These are phyloP conservation scores for Cheilosia pagana DNA, from an alignment of 2,888 invertebrate species.

Conservation along the genomic window DNA sequence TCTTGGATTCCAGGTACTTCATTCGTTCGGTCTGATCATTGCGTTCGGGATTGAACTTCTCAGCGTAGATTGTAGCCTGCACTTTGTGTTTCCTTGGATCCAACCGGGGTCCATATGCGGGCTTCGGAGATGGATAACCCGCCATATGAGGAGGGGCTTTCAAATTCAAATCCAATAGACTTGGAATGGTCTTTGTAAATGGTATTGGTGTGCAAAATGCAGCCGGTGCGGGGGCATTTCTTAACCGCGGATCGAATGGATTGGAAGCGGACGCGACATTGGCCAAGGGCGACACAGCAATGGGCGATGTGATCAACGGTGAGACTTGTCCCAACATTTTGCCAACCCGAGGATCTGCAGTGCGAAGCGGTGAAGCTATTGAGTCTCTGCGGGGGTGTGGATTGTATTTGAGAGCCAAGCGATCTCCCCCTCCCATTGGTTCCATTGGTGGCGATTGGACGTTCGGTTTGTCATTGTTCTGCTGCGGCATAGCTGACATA, in stretches of 20 bases:
- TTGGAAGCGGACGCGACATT: slow-evolving; percentile 76
- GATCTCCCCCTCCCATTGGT: slow-evolving; percentile 39
- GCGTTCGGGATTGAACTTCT: slow-evolving; percentile 77
- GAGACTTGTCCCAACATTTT: slow-evolving; percentile 15
- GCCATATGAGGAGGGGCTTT: background rate
- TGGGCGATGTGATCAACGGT: slow-evolving; percentile 11
- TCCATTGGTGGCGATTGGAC: slow-evolving; percentile 12
- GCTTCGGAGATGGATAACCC: background rate
- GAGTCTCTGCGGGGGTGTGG: slow-evolving; percentile 81
- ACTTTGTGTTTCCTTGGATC: slow-evolving; percentile 50
- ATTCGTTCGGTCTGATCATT: slow-evolving; percentile 78
- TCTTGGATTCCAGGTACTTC: slow-evolving; percentile 79
- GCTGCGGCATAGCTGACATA: background rate
- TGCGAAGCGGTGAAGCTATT: slow-evolving; percentile 2
- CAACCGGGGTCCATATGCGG: slow-evolving; percentile 19
- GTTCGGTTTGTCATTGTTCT: background rate
- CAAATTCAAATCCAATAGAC: slow-evolving; percentile 34
- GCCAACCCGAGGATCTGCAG: slow-evolving; percentile 66
- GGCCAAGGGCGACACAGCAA: slow-evolving; percentile 36
- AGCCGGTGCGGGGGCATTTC: slow-evolving; percentile 34
- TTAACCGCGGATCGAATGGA: slow-evolving; percentile 76
- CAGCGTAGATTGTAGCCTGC: slow-evolving; percentile 38
- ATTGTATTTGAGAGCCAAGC: slow-evolving; percentile 84
- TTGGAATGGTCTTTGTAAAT: slow-evolving; percentile 41
- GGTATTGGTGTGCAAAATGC: slow-evolving; percentile 33